A percentile compares a stretch with the other conserved stretches of the same genome.
phyloP scores from a whole-genome alignment of 1,140 invertebrate species.

The Bombus soroeensis region DNA sequence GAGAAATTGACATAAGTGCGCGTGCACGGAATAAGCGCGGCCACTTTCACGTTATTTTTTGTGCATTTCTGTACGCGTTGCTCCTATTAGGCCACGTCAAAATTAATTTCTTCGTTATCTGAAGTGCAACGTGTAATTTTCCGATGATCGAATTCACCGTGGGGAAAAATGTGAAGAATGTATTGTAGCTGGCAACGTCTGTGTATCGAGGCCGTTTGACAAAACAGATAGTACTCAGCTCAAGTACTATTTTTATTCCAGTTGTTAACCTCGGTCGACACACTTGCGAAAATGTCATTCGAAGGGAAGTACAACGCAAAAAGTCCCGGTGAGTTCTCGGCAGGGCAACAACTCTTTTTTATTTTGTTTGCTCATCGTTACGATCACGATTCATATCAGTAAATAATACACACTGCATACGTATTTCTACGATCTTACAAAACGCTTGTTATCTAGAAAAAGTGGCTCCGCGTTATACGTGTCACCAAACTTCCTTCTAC shows the following conservation, averaged over 20 bases:
- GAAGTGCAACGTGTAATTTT: not conserved
- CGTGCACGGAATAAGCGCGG: conserved; percentile 19
- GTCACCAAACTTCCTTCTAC: not conserved
- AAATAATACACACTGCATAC: no score
- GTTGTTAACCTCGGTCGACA: conserved; percentile 37
- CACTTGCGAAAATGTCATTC: conserved; percentile 71
- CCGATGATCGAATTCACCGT: not conserved
- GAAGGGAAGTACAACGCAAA: conserved; percentile 79
- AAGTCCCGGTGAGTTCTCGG: conserved; percentile 71
- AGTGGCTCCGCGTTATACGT: not conserved
- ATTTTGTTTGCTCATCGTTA: not conserved
- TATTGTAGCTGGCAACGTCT: not conserved
- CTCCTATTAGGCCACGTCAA: conserved; percentile 45
- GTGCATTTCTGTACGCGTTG: conserved; percentile 3
- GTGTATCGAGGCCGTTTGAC: conserved; percentile 32
- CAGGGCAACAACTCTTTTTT: not conserved
- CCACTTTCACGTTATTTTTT: conserved; percentile 56
- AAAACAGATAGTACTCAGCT: conserved; percentile 21
- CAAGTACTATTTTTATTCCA: conserved; percentile 43
- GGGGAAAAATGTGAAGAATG: conserved; percentile 52
- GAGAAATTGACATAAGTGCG: conserved; percentile 4
- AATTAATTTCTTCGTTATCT: conserved; percentile 5
- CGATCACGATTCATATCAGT: no score
- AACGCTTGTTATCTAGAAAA: not conserved
- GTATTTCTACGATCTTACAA: not conserved